phyloP scores from a whole-genome alignment of 2,888 invertebrate species.

The Nephrocerus scutellatus region DNA sequence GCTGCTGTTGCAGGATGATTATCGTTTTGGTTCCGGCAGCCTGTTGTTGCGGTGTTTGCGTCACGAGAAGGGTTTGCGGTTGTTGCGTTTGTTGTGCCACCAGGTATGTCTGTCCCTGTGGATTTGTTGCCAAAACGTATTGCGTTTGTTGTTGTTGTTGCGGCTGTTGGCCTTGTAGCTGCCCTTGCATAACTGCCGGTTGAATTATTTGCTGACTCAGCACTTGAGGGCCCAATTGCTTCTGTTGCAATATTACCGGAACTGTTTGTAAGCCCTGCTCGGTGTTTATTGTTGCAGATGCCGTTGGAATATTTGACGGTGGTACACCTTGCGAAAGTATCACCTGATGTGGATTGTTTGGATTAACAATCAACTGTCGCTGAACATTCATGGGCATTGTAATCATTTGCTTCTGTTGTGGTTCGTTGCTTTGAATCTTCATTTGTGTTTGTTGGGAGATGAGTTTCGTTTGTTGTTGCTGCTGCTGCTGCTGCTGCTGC shows the following conservation, averaged over 20 bases:
- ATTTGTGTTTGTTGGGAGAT: constrained; percentile 13
- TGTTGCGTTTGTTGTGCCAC: constrained; percentile 56
- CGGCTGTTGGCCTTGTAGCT: constrained; percentile 3
- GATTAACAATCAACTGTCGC: constrained; percentile 41
- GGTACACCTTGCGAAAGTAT: constrained; percentile 28
- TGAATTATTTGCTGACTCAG: constrained; percentile 32
- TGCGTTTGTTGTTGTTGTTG: constrained; percentile 42
- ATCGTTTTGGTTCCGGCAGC: constrained; percentile 62
- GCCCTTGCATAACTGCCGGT: constrained; percentile 9
- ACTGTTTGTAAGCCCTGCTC: constrained; percentile 45
- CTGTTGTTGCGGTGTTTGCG: constrained; percentile 62
- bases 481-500: constrained; percentile 25
- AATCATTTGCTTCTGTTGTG: constrained; percentile 42
- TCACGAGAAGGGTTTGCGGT: constrained; percentile 56
- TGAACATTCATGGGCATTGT: constrained; percentile 33
- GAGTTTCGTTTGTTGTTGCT: constrained; percentile 16
- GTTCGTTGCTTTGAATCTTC: constrained; percentile 23
- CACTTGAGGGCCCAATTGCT: constrained; percentile 45
- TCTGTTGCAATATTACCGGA: constrained; percentile 42
- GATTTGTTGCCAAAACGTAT: constrained; percentile 47
- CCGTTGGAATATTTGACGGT: constrained; percentile 31
- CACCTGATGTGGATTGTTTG: constrained; percentile 32
- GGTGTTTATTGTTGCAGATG: constrained; percentile 47
- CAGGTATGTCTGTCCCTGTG: constrained; percentile 57
- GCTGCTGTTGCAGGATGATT: constrained; percentile 62